Conservation (phyloP, 2,888 invertebrate species). For the Leptodirus hochenwartii region DNA sequence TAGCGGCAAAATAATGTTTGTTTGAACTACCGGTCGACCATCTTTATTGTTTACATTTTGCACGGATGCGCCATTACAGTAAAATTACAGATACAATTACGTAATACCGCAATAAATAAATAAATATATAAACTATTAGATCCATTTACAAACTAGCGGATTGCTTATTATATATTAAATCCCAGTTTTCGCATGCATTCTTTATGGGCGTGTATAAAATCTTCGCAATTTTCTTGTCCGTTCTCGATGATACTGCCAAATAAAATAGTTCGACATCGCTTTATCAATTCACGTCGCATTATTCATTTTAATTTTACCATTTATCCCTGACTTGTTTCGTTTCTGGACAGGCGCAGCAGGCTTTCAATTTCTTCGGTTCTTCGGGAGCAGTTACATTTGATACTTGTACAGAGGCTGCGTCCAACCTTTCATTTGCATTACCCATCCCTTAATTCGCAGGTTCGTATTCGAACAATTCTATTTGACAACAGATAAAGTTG, state of each 20-base stretch:
- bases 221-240: constrained; percentile 80
- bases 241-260: constrained; percentile 69
- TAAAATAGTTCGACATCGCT: constrained; percentile 12
- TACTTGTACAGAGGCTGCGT: constrained; percentile 26
- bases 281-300: constrained; percentile 1
- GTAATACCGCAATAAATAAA: constrained; percentile 6
- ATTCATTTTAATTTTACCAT: constrained; percentile 44
- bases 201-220: constrained; percentile 89
- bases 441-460: too few species aligned
- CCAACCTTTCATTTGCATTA: constrained; percentile 32
- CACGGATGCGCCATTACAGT: too few species aligned
- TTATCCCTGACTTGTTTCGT: constrained; percentile 79
- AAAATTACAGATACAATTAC: too few species aligned
- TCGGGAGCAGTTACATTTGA: constrained; percentile 25
- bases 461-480: too few species aligned
- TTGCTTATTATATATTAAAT: constrained; percentile 61
- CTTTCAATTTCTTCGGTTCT: constrained; percentile 57
- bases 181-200: constrained; percentile 92
- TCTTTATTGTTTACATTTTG: constrained; percentile 6
- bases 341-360: constrained; percentile 96
- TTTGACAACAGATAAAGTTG: too few species aligned
- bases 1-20: too few species aligned
- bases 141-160: constrained; percentile 7
- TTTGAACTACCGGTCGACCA: too few species aligned
- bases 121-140: constrained; percentile 5